Conservation (phyloP, 64 coral and sea anemone species). For the Trachythela sp. region DNA sequence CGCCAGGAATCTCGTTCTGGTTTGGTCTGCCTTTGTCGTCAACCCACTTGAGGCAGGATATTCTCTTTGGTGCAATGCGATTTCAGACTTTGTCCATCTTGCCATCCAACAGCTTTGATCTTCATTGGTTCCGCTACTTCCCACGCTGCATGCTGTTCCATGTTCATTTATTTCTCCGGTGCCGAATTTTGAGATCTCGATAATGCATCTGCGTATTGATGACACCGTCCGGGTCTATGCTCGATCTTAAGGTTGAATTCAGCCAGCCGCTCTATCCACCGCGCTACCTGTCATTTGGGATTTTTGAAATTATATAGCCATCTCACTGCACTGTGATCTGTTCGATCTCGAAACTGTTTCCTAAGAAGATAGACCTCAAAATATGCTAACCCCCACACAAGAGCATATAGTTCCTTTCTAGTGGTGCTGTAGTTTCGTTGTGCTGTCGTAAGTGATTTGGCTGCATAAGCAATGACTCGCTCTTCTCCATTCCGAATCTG, state of each 20-base stretch:
- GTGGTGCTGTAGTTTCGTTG: background rate
- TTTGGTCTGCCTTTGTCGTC: background rate
- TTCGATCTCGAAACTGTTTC: background rate
- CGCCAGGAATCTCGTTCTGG: background rate
- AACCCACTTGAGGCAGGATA: background rate
- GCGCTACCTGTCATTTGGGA: background rate
- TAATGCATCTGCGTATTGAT: constrained; percentile 4
- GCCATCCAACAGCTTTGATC: background rate
- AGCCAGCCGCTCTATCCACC: background rate
- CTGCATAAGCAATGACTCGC: background rate
- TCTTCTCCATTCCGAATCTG: constrained; percentile 3
- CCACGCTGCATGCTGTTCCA: background rate
- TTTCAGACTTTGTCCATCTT: background rate
- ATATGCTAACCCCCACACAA: background rate
- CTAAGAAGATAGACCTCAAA: background rate
- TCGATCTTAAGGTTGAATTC: background rate
- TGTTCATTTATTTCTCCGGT: background rate
- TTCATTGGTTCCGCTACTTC: background rate
- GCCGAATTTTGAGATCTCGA: background rate
- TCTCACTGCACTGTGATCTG: background rate
- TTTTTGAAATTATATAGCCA: background rate
- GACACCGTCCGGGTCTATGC: constrained; percentile 3
- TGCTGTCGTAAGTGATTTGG: too few relatives aligned
- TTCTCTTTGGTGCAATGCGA: background rate
- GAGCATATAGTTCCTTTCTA: constrained; percentile 6